Base-by-base conservation (phyloP, 2,888 invertebrate species). In the Cordylochernes scorpioides region DNA sequence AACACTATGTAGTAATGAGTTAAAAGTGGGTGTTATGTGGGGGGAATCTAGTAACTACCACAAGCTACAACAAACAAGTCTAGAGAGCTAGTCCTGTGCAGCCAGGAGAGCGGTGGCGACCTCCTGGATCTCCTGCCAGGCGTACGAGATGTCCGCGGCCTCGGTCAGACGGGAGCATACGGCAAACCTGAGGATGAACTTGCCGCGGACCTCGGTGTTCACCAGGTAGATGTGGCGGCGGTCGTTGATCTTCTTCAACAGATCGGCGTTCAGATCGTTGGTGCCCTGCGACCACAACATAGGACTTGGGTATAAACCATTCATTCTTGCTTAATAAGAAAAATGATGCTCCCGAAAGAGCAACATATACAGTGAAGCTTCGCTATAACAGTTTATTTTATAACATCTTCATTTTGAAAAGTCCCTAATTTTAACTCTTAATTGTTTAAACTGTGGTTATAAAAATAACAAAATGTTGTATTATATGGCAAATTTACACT, bases 131-230 rank as follows among this genome's bases (percentile, higher is more conserved):
- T 86, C 86, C 16, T 68, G 65, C 82, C 84, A 88, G 1, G 84
- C 73, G 42, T 65, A 61, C 21, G 69, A 63, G 43, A 91, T 72
- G 46, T 91, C 86, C 33, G 64, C 63, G 15, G 68, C 63, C 47
- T 72, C 70, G 3, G 73, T 71, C 46, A 64, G 71, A 32, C 77
- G 65, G 1, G 86, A 80, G 49, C 88, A 91, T 36, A 91, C 63
- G 0, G 82, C 82, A 52, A 91, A 63, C 34, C 91, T 63, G 27
- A 91, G 29, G 6, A 43, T 37, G 52, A 71, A 88, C 0, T 60
- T 61, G 36, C 71, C 77, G 25, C 67, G 64, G 33, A 84, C 71
- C 54, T 75, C 75, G 1, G 84, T 72, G 0, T 91, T 86, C 10
- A 86, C 84, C 47, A 91, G 60, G 50, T 88, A 84, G 39, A 94